A percentile compares a stretch with the other conserved stretches of the same genome.
phyloP scores from a whole-genome alignment of 2,113 vertebrate species.

The Albula goreensis region DNA sequence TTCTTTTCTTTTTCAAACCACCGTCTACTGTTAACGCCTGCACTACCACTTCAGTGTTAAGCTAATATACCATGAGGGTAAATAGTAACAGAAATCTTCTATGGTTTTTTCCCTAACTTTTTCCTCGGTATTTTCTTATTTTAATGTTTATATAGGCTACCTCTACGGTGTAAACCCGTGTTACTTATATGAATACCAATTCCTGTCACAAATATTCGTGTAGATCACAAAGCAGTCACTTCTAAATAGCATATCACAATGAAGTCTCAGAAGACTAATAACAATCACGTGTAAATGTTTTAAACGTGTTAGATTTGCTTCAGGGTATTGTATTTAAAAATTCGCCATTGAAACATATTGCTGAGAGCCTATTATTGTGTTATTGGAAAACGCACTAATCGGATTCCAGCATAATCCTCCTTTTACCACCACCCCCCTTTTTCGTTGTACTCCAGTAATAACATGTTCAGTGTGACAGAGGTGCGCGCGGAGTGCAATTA shows the following conservation, averaged over 20 bases:
- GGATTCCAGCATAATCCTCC: conserved; percentile 52
- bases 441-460: conserved; percentile 58
- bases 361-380: conserved; percentile 45
- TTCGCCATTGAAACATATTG: conserved; percentile 15
- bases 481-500: conserved; percentile 83
- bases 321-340: not conserved
- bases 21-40: not conserved
- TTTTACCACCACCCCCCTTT: conserved; percentile 8
- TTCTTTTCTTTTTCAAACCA: not conserved
- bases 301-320: not conserved
- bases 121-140: not conserved
- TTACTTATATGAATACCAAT: not conserved
- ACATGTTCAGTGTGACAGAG: conserved; percentile 75
- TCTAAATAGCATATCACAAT: not conserved
- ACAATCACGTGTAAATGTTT: not conserved
- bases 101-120: not conserved
- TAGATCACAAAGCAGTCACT: not conserved
- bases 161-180: not conserved
- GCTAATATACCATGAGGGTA: not conserved
- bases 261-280: not conserved
- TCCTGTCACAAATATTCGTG: not conserved
- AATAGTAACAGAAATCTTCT: not conserved
- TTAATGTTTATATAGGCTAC: not conserved
- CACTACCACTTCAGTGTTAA: not conserved
- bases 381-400: conserved; percentile 49